Conservation (phyloP, 2,888 invertebrate genomes). For the Athrips mouffetella region DNA sequence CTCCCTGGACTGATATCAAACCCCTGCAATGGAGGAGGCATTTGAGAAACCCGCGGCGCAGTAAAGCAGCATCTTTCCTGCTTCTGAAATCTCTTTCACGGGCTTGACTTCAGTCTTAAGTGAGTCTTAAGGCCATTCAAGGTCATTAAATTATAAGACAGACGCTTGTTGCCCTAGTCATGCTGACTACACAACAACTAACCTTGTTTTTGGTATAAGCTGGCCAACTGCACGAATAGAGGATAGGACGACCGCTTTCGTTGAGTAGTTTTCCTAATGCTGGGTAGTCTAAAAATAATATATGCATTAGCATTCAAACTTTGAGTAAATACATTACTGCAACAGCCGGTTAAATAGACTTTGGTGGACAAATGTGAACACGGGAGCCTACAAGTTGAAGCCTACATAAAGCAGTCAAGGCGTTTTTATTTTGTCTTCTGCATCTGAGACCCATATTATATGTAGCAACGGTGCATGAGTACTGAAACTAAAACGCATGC, state of each 20-base stretch:
- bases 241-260: slow-evolving; percentile 82
- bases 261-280: slow-evolving; percentile 82
- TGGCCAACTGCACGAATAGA: slow-evolving; percentile 89
- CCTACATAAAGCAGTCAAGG: too few species aligned
- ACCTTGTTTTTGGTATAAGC: slow-evolving; percentile 38
- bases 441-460: neutral
- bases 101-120: too few species aligned
- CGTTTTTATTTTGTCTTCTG: neutral
- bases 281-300: slow-evolving; percentile 28
- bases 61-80: too few species aligned
- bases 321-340: neutral
- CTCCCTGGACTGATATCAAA: neutral
- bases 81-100: too few species aligned
- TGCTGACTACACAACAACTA: too few species aligned
- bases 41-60: neutral
- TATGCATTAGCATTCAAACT: neutral
- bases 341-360: neutral
- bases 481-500: too few species aligned
- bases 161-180: too few species aligned
- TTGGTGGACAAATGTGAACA: neutral
- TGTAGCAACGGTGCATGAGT: too few species aligned
- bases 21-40: neutral
- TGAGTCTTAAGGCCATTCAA: too few species aligned
- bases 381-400: too few species aligned
- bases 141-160: neutral